These are phyloP conservation scores for Orthonychiurus folsomi DNA, from an alignment of 2,888 invertebrate genomes.

Conservation along the genomic window DNA sequence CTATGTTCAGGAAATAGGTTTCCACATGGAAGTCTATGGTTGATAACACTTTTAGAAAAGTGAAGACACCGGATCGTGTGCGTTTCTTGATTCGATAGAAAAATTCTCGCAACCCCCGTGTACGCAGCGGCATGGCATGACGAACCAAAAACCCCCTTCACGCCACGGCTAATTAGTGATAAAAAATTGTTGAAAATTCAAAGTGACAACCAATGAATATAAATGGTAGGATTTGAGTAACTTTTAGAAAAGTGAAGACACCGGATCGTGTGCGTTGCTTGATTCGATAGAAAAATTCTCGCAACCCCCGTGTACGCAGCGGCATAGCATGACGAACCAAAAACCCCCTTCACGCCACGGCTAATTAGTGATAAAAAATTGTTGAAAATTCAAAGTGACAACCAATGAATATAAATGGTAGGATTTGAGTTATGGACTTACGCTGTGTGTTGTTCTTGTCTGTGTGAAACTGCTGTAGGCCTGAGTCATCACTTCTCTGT, in stretches of 20 bases:
- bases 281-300: no score
- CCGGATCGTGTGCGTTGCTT: no score
- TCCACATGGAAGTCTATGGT: no score
- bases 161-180: constrained; percentile 18
- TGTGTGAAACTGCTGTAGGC: constrained; percentile 9
- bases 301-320: not conserved
- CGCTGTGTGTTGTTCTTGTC: constrained; percentile 4
- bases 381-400: constrained; percentile 21
- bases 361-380: constrained; percentile 21
- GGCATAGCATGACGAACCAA: not conserved
- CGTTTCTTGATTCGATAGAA: no score
- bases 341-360: constrained; percentile 6
- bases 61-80: no score
- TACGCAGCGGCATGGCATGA: not conserved
- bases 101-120: no score
- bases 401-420: constrained; percentile 21
- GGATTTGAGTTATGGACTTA: constrained; percentile 18
- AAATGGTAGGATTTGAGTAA: no score
- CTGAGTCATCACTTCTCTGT: constrained; percentile 3
- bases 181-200: constrained; percentile 20
- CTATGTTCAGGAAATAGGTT: no score
- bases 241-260: no score
- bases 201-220: constrained; percentile 23
- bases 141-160: not conserved
- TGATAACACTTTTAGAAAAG: no score